Evolutionary conservation across 2,113 vertebrate species (phyloP).

Genomic region (Sorex araneus): DNA sequence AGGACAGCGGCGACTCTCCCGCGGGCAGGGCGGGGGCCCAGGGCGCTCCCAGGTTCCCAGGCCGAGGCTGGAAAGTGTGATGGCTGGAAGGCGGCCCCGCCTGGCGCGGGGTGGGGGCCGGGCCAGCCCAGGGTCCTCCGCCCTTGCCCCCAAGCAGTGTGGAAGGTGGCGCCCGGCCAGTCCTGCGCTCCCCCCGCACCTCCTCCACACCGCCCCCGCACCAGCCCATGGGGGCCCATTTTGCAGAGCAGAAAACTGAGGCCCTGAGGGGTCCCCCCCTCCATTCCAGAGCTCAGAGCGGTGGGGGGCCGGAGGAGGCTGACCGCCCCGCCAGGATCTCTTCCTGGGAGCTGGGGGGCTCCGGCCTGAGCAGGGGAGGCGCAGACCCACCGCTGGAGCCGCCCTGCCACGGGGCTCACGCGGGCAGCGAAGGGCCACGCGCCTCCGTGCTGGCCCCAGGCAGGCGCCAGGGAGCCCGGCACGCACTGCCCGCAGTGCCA

Average conservation of each 20-base stretch:
- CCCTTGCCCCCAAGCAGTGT: background rate
- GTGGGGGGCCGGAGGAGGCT: background rate
- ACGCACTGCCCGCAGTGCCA: slow-evolving; percentile 61
- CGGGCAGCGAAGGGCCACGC: slow-evolving; percentile 21
- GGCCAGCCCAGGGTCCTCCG: too few relatives aligned
- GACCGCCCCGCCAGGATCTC: too few relatives aligned
- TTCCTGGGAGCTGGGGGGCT: too few relatives aligned
- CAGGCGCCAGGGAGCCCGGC: slow-evolving; percentile 72
- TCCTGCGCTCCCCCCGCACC: accelerated
- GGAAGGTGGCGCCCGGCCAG: too few relatives aligned
- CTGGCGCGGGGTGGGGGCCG: slow-evolving; percentile 67
- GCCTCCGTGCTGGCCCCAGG: slow-evolving; percentile 66
- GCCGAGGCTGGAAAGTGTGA: slow-evolving; percentile 90
- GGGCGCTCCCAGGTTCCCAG: slow-evolving; percentile 84
- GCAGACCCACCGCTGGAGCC: too few relatives aligned
- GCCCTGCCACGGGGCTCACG: background rate
- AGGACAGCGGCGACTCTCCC: too few relatives aligned
- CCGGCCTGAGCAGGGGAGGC: too few relatives aligned
- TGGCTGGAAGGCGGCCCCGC: slow-evolving; percentile 88
- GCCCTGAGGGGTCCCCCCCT: background rate
- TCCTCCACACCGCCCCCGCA: background rate
- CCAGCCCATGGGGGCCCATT: background rate
- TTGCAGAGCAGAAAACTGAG: background rate
- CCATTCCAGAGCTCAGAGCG: background rate
- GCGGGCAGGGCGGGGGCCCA: too few relatives aligned